These are phyloP conservation scores for Drosophila kanekoi DNA, from an alignment of 2,888 invertebrate species.

Conservation along the genomic window DNA sequence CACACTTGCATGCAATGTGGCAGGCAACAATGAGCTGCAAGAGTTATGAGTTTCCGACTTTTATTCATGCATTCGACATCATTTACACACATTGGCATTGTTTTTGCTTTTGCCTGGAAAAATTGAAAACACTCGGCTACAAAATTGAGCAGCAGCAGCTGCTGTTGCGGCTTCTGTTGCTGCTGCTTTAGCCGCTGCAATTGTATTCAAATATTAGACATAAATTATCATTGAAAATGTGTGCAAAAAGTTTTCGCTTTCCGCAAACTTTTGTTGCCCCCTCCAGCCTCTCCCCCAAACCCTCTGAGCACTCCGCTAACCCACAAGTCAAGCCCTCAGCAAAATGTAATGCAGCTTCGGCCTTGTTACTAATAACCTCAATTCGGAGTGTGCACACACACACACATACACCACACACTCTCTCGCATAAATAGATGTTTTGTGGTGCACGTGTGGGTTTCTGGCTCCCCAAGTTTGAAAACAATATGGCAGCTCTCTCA, in stretches of 20 bases:
- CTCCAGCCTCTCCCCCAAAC: not conserved
- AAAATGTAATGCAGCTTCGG: slow-evolving; percentile 60
- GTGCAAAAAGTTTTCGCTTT: slow-evolving; percentile 67
- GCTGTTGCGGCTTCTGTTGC: slow-evolving; percentile 33
- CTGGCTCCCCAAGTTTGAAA: slow-evolving; percentile 39
- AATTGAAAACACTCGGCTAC: slow-evolving; percentile 29
- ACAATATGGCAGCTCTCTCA: slow-evolving; percentile 59
- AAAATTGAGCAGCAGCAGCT: slow-evolving; percentile 56
- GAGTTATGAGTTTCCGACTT: slow-evolving; percentile 65
- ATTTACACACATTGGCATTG: slow-evolving; percentile 63
- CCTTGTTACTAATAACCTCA: slow-evolving; percentile 81
- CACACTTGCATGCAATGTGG: slow-evolving; percentile 15
- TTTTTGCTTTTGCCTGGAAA: slow-evolving; percentile 35
- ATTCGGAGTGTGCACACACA: slow-evolving; percentile 56
- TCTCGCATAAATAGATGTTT: slow-evolving; percentile 10
- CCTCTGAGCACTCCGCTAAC: not conserved
- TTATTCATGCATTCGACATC: slow-evolving; percentile 59
- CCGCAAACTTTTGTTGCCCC: slow-evolving; percentile 49
- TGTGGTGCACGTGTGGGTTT: slow-evolving; percentile 26
- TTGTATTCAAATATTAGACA: slow-evolving; percentile 77
- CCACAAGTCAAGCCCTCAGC: slow-evolving; percentile 15
- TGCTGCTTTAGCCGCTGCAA: slow-evolving; percentile 48
- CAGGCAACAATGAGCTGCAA: slow-evolving; percentile 48
- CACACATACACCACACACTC: slow-evolving; percentile 21
- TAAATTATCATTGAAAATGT: slow-evolving; percentile 75